phyloP scores from a whole-genome alignment of 1,140 invertebrate species.

The Muscidifurax raptorellus region DNA sequence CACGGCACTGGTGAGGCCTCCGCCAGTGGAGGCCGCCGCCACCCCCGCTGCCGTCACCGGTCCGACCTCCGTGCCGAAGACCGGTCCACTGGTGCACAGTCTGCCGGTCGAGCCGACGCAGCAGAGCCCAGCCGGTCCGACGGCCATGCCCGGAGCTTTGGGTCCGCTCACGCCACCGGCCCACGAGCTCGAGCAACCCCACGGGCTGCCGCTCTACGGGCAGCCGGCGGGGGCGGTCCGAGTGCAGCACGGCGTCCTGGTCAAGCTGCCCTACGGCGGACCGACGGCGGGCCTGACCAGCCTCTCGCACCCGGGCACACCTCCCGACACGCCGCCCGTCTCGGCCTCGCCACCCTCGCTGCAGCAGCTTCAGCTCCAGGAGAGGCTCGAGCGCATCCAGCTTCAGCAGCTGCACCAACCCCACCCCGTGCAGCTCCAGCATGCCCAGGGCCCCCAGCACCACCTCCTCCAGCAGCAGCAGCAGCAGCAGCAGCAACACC shows the following conservation, averaged over 20 bases:
- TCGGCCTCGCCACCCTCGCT: constrained; percentile 76
- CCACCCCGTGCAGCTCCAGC: constrained; percentile 61
- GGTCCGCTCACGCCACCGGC: constrained; percentile 79
- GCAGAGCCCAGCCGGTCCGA: constrained; percentile 65
- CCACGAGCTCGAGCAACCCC: constrained; percentile 76
- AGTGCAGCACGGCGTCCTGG: constrained; percentile 37
- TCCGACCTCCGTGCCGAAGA: constrained; percentile 55
- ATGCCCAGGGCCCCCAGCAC: constrained; percentile 53
- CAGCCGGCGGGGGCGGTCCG: constrained; percentile 61
- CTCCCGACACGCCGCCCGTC: constrained; percentile 86
- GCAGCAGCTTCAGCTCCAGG: constrained; percentile 69
- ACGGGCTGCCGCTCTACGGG: constrained; percentile 67
- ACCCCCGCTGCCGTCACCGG: too few species aligned
- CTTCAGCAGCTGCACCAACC: constrained; percentile 64
- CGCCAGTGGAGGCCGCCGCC: background rate
- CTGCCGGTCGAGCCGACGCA: constrained; percentile 78
- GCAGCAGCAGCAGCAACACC: constrained; percentile 61
- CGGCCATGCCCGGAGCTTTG: constrained; percentile 61
- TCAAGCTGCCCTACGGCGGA: constrained; percentile 44
- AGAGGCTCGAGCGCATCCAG: constrained; percentile 69
- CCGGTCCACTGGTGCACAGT: constrained; percentile 49
- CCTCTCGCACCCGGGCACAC: constrained; percentile 81
- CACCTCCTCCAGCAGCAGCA: constrained; percentile 56
- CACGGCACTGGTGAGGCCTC: constrained; percentile 65
- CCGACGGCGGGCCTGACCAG: constrained; percentile 57